Conservation (phyloP, 2,888 invertebrate genomes). For the Deilephila porcellus region DNA sequence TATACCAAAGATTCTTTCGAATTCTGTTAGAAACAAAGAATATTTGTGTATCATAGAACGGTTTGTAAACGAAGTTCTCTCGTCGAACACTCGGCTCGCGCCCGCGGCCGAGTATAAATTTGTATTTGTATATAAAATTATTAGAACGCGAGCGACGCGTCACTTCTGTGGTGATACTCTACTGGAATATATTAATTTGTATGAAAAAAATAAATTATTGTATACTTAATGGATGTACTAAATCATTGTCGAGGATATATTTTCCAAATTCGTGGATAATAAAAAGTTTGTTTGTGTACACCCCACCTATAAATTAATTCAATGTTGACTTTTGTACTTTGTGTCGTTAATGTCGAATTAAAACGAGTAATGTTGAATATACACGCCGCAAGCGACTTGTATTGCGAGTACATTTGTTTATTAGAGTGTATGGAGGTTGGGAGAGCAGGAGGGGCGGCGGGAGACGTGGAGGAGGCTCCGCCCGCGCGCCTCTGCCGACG, state of each 20-base stretch:
- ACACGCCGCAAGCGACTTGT: constrained; percentile 11
- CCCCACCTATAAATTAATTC: constrained; percentile 23
- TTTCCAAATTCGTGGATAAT: constrained; percentile 19
- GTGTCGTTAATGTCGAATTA: constrained; percentile 23
- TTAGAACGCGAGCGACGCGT: not conserved
- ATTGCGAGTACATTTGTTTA: constrained; percentile 17
- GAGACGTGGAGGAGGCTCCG: not conserved
- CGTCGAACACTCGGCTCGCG: constrained; percentile 13
- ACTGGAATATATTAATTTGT: constrained; percentile 17
- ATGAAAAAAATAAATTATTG: constrained; percentile 17
- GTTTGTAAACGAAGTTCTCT: constrained; percentile 11
- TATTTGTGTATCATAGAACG: constrained; percentile 25
- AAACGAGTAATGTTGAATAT: constrained; percentile 21
- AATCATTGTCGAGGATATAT: constrained; percentile 14
- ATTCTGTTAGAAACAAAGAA: constrained; percentile 26
- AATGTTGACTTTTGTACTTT: constrained; percentile 26
- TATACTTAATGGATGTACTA: constrained; percentile 20
- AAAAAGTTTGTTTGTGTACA: constrained; percentile 9
- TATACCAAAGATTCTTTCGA: constrained; percentile 57
- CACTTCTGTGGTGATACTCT: constrained; percentile 17
- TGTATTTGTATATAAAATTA: constrained; percentile 23
- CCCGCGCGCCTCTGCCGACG: constrained; percentile 46
- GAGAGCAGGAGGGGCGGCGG: not conserved
- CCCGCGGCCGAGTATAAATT: constrained; percentile 10
- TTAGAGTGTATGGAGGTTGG: constrained; percentile 12